A percentile compares a stretch with the other conserved stretches of the same genome.
Evolutionary conservation across 2,888 invertebrate species (phyloP).

Genomic region (Fissipunctia ypsillon): DNA sequence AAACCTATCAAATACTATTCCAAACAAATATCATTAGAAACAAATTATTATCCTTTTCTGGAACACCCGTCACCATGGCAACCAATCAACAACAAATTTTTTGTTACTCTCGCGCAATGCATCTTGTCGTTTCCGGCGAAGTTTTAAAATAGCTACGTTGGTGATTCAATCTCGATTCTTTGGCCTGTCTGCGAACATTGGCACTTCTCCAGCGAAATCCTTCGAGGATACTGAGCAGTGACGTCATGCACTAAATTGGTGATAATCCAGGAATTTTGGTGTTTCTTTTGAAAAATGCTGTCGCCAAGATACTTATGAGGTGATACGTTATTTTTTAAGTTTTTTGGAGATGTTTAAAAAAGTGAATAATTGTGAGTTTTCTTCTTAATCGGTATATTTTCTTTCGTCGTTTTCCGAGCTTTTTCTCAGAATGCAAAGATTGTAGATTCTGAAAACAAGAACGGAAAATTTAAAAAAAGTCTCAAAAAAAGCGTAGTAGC

Average conservation of each 20-base stretch:
- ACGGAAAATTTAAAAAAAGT: too few species aligned
- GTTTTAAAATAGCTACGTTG: slow-evolving; percentile 55
- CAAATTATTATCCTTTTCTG: background rate
- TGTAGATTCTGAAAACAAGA: background rate
- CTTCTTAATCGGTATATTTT: slow-evolving; percentile 6
- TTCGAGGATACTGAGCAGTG: slow-evolving; percentile 57
- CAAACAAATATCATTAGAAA: background rate
- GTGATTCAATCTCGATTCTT: slow-evolving; percentile 67
- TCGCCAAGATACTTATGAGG: slow-evolving; percentile 12
- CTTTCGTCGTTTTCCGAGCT: background rate
- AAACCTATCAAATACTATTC: background rate
- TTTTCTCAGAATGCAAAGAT: background rate
- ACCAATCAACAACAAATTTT: slow-evolving; percentile 26
- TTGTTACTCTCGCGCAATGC: slow-evolving; percentile 36
- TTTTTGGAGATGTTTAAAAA: slow-evolving; percentile 11
- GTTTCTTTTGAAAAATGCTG: slow-evolving; percentile 13
- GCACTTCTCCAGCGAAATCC: slow-evolving; percentile 58
- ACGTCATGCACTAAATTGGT: slow-evolving; percentile 59
- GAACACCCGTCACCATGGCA: slow-evolving; percentile 31
- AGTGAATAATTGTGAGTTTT: slow-evolving; percentile 10
- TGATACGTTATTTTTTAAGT: slow-evolving; percentile 21
- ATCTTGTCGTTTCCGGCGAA: slow-evolving; percentile 58
- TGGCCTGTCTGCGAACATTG: slow-evolving; percentile 59
- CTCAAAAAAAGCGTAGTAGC: too few species aligned
- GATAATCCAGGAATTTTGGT: slow-evolving; percentile 25